Base-by-base conservation (phyloP, 2,888 invertebrate genomes). In the Escarpia spicata region DNA sequence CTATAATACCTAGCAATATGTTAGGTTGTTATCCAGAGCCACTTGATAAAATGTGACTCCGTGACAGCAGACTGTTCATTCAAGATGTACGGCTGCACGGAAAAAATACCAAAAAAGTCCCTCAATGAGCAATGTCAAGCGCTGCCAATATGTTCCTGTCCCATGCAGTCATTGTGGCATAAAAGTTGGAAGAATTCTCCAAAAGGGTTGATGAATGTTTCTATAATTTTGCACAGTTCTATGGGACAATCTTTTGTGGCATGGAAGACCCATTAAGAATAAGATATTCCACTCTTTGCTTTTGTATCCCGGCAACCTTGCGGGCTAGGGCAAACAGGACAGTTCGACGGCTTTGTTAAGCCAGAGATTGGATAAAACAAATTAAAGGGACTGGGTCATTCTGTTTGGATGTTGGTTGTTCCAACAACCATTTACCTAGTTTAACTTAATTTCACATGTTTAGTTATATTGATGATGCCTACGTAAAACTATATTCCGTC, bases 381-480 rank as follows among this genome's bases (percentile, higher is more conserved):
- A 52, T 52, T 9, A 52, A 52, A 52, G 52, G 52, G 8, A 52
- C 9, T 9, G 15, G 10, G 52, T 45, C 52, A 8, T 9, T 9
- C 2, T 52, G 9, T 9, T 0, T 0, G 9, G 0, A 4, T 9
- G 9, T 52, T 0, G 0, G 9, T 8, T 9, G 9, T 8, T 37
- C 37, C 37, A 37, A 37, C 37, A 9, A 52, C 9, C 9, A 52
- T 52, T 52, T 52, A 37, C 37, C 37, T 1, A 37, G 37, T 37
- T 37, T 37, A 37, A 37, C 37, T 37, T 37, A 37, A 37, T 37
- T 37, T 37, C n/a, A 37, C 37, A 37, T 37, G 37, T 37, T 37
- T 37, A 37, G 37, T 37, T 37, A 37, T 37, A 37, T 37, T 37
- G 0, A 1, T 37, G 37, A 0, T 37, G 37, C 37, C 37, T 0